phyloP scores from a whole-genome alignment of 2,113 vertebrate species.

The Octodon degus region DNA sequence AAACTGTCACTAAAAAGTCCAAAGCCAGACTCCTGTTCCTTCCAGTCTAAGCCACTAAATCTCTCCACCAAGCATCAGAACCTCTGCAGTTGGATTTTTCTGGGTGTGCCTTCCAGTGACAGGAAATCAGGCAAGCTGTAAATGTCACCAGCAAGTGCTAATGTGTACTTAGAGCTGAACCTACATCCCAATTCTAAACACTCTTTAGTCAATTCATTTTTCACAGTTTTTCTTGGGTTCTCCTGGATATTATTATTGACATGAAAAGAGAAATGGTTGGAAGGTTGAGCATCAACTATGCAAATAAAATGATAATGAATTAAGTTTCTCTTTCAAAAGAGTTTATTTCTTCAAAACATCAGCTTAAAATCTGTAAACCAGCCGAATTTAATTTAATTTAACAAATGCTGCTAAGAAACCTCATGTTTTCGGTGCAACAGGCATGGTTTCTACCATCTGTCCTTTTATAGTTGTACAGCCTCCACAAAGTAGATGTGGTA shows the following conservation, averaged over 20 bases:
- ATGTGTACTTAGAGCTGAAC: slow-evolving; percentile 32
- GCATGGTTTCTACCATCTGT: slow-evolving; percentile 58
- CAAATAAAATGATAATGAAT: slow-evolving; percentile 76
- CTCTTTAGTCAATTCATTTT: slow-evolving; percentile 11
- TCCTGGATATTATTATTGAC: slow-evolving; percentile 74
- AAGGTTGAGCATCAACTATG: slow-evolving; percentile 71
- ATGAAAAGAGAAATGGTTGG: slow-evolving; percentile 64
- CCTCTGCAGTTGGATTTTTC: slow-evolving; percentile 15
- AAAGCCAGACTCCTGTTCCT: slow-evolving; percentile 53
- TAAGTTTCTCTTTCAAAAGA: slow-evolving; percentile 73
- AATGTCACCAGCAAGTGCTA: slow-evolving; percentile 26
- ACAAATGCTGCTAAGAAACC: slow-evolving; percentile 66
- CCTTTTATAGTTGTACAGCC: slow-evolving; percentile 66
- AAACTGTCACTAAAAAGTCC: slow-evolving; percentile 14
- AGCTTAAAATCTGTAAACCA: slow-evolving; percentile 70
- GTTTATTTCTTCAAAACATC: slow-evolving; percentile 72
- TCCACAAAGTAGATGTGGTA: slow-evolving; percentile 34
- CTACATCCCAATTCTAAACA: slow-evolving; percentile 4
- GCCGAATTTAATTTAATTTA: slow-evolving; percentile 70
- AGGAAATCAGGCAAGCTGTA: slow-evolving; percentile 32
- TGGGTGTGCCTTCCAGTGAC: slow-evolving; percentile 16
- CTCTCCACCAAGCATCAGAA: slow-evolving; percentile 17
- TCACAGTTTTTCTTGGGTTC: slow-evolving; percentile 54
- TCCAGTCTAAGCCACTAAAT: slow-evolving; percentile 19
- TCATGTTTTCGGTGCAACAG: slow-evolving; percentile 42